Percentiles rank a stretch among this genome's conserved stretches.
phyloP scores from a whole-genome alignment of 2,888 invertebrate species.

The Lamellibrachia columna region DNA sequence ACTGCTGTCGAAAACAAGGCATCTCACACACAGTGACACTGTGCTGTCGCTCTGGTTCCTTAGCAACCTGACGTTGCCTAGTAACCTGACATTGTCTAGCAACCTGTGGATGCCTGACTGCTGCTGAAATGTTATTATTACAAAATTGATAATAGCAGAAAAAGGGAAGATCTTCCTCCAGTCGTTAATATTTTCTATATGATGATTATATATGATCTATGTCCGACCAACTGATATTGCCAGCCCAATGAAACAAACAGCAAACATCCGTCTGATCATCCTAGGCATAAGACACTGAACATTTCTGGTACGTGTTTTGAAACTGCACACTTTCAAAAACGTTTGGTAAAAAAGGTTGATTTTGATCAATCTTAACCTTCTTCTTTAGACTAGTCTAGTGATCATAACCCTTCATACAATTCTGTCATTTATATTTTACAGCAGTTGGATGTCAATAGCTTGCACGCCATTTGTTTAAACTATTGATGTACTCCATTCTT shows the following conservation, averaged over 20 bases:
- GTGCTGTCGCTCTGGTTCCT: slow-evolving; percentile 38
- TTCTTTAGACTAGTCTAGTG: neutral
- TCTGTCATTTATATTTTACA: neutral
- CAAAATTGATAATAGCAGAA: neutral
- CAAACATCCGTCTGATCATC: slow-evolving; percentile 24
- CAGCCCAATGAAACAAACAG: neutral
- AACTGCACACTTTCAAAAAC: neutral
- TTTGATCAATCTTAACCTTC: neutral
- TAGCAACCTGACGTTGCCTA: neutral
- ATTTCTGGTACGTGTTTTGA: neutral
- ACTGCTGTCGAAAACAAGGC: slow-evolving; percentile 21
- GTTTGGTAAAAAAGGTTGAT: no score
- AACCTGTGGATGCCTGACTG: neutral
- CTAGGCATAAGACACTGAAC: slow-evolving; percentile 18
- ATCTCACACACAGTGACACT: slow-evolving; percentile 43
- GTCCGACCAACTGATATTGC: neutral
- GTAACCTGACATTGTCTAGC: neutral
- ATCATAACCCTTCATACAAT: neutral
- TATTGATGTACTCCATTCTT: no score
- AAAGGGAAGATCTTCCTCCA: neutral
- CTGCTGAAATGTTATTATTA: slow-evolving; percentile 1
- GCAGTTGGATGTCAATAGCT: neutral
- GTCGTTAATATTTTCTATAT: no score
- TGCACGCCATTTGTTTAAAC: no score
- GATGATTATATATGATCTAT: no score